Evolutionary conservation across 1,140 invertebrate species (phyloP).

Genomic region (Bombyx mandarina): DNA sequence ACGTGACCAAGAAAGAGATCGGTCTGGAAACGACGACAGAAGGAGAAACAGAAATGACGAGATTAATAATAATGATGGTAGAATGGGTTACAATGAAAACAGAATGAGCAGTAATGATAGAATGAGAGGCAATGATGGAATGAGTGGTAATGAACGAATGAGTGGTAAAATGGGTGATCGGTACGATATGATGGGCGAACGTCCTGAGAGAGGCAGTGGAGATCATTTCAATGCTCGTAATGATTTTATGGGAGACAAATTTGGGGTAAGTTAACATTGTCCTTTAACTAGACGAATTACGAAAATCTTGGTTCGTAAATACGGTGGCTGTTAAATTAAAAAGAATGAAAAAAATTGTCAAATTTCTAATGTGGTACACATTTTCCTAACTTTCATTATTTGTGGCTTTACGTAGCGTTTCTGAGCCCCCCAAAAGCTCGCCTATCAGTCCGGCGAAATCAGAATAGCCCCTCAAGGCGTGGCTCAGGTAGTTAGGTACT

Average conservation of each 20-base stretch:
- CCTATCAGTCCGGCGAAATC: too few species aligned
- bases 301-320: too few species aligned
- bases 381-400: too few species aligned
- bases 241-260: constrained; percentile 26
- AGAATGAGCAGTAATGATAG: constrained; percentile 16
- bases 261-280: constrained; percentile 28
- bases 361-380: background rate
- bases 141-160: constrained; percentile 20
- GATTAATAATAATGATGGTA: constrained; percentile 10
- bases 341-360: background rate
- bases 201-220: constrained; percentile 13
- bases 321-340: background rate
- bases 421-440: too few species aligned
- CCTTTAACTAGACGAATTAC: too few species aligned
- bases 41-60: constrained; percentile 19
- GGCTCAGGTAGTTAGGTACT: too few species aligned
- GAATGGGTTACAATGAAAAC: constrained; percentile 9
- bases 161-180: constrained; percentile 18
- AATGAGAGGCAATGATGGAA: constrained; percentile 18
- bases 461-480: too few species aligned
- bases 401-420: too few species aligned
- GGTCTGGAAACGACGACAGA: constrained; percentile 18
- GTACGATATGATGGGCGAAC: constrained; percentile 18
- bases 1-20: constrained; percentile 24
- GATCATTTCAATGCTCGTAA: constrained; percentile 28